Conservation (phyloP, 2,888 invertebrate genomes). For the Gibbula magus region DNA sequence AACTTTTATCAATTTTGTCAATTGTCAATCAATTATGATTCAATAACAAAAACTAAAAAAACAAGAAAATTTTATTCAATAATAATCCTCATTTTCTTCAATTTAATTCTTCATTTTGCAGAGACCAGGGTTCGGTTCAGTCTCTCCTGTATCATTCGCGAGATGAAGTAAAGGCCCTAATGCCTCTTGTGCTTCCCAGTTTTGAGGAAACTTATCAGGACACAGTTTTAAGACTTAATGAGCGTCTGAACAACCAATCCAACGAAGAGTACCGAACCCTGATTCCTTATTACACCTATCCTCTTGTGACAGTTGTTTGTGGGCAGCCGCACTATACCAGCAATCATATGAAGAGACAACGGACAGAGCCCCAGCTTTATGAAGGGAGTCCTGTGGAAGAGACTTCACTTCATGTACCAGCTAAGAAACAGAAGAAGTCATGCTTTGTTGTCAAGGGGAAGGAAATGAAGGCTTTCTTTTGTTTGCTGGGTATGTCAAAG, state of each 20-base stretch:
- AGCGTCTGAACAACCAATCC: neutral
- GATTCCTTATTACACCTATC: too few relatives aligned
- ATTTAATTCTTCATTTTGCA: too few relatives aligned
- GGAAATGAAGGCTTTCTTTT: conserved; percentile 69
- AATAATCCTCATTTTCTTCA: too few relatives aligned
- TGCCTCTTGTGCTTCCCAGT: neutral
- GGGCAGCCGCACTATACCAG: neutral
- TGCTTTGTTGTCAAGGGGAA: conserved; percentile 60
- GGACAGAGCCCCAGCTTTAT: neutral
- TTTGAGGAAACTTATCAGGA: neutral
- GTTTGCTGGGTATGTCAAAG: conserved; percentile 54
- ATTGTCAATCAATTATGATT: too few relatives aligned
- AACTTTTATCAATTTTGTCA: too few relatives aligned
- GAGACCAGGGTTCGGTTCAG: too few relatives aligned
- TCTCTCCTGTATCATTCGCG: too few relatives aligned
- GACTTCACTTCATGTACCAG: conserved; percentile 2
- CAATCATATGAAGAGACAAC: conserved; percentile 21
- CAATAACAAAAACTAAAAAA: too few relatives aligned
- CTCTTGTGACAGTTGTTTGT: neutral
- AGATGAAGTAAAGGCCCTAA: neutral
- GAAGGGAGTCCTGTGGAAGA: neutral
- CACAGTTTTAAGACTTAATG: neutral
- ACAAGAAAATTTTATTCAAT: too few relatives aligned
- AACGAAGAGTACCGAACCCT: too few relatives aligned
- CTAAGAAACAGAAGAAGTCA: conserved; percentile 29